These are phyloP conservation scores for Rhamnusium bicolor DNA, from an alignment of 2,888 invertebrate genomes.

Conservation along the genomic window DNA sequence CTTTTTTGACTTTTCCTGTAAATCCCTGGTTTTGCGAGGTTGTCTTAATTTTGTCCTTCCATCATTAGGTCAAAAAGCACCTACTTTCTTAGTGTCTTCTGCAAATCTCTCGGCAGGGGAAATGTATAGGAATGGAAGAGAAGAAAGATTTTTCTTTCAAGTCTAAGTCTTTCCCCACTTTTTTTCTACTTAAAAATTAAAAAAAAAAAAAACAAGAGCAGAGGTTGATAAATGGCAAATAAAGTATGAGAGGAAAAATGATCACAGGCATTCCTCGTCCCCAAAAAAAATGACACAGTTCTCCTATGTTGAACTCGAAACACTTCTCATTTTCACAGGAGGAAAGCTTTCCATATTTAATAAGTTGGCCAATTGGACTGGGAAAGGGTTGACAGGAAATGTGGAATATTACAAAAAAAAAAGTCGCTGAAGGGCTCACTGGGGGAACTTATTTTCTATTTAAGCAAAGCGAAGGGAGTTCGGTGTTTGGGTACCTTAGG, in stretches of 20 bases:
- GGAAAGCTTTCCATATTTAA: slow-evolving; percentile 7
- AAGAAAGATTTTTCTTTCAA: no score
- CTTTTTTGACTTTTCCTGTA: no score
- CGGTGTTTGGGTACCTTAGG: slow-evolving; percentile 8
- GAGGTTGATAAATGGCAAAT: neutral
- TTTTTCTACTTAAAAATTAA: neutral
- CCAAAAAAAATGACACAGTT: neutral
- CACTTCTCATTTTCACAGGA: neutral
- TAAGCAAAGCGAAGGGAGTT: neutral
- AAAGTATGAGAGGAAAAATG: slow-evolving; percentile 19
- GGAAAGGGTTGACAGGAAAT: slow-evolving; percentile 10
- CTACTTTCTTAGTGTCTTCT: no score
- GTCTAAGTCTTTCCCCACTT: no score
- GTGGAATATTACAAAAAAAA: slow-evolving; percentile 14
- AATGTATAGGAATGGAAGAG: neutral
- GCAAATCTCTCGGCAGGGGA: no score
- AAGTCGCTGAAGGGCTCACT: neutral
- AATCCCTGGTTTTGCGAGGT: no score
- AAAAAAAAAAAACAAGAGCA: slow-evolving; percentile 9
- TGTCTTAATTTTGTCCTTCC: no score
- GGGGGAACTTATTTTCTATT: slow-evolving; percentile 17
- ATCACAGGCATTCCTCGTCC: slow-evolving; percentile 17
- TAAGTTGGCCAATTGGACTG: slow-evolving; percentile 17
- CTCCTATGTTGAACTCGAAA: slow-evolving; percentile 2
- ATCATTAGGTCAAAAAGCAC: no score